These are phyloP conservation scores for Manacus vitellinus DNA, from an alignment of 2,113 vertebrate genomes.

Conservation along the genomic window DNA sequence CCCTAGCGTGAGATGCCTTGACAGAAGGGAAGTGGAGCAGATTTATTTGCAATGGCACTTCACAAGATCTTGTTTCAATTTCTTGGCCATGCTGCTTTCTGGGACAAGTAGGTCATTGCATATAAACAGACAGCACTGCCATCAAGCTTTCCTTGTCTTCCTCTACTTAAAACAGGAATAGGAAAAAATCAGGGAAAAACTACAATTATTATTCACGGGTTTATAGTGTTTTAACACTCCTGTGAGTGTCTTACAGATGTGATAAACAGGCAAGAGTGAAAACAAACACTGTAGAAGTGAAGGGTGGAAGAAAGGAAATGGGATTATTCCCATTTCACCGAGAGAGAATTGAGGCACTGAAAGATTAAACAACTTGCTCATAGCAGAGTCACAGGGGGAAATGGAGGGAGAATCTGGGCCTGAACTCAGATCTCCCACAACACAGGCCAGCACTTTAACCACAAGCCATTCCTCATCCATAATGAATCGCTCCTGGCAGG, in stretches of 20 bases:
- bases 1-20: slow-evolving; percentile 51
- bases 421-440: slow-evolving; percentile 54
- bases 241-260: background rate
- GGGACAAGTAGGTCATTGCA: slow-evolving; percentile 30
- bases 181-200: background rate
- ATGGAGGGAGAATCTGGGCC: slow-evolving; percentile 49
- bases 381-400: slow-evolving; percentile 12
- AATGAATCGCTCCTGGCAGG: slow-evolving; percentile 51
- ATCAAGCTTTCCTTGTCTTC: background rate
- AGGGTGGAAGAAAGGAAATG: slow-evolving; percentile 40
- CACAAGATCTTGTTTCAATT: slow-evolving; percentile 61
- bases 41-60: slow-evolving; percentile 68
- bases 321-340: slow-evolving; percentile 9
- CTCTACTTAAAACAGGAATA: background rate
- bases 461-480: slow-evolving; percentile 51
- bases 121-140: slow-evolving; percentile 6
- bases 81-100: slow-evolving; percentile 33
- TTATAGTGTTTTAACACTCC: background rate
- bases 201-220: background rate
- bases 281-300: background rate
- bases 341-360: background rate
- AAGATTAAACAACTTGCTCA: slow-evolving; percentile 1
- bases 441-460: slow-evolving; percentile 46
- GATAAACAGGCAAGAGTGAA: slow-evolving; percentile 5
- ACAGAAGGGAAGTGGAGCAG: slow-evolving; percentile 62